Base-by-base conservation (phyloP, 2,797 vertebrate species). In the Choloepus didactylus region DNA sequence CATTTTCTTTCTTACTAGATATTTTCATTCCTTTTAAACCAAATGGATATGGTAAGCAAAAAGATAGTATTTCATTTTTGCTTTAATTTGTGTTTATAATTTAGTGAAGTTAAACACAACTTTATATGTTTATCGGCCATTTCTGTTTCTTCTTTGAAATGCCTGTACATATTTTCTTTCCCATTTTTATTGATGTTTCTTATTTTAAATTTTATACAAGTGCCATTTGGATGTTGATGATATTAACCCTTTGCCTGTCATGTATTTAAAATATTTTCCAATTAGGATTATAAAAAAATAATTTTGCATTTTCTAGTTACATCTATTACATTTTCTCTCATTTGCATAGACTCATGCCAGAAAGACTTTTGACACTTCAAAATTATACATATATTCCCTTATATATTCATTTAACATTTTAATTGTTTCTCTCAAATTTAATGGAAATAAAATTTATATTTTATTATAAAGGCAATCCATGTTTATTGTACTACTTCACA, bases 111-210 rank as follows among this genome's bases (percentile, higher is more conserved):
- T 89, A 92, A 83, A 16, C 1, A 66, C 3, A 23, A 0, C n/a
- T 62, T 82, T 46, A 60, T 41, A 44, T 54, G 54, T 29, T 51
- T 38, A n/a, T 51, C 59, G 6, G 2, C 9, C 21, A 73, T 72
- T 87, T 93, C n/a, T 75, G 67, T 80, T 95, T 95, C 41, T 75
- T 41, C 23, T 59, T 87, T 87, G n/a, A 83, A 73, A 92, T 64
- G 51, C 38, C 18, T 87, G 4, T 54, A 46, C 11, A 19, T 70
- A 12, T 46, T 83, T 89, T 72, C 8, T 79, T 15, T 10, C 3
- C n/a, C 75, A n/a, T 2, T 91, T 93, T 87, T 35, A 77, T 80
- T 88, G 10, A 0, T 23, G 29, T 88, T 70, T 59, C 27, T 72
- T 1, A 82, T 72, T 70, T 80, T 64, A 90, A 84, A 80, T 44